Evolutionary conservation across 2,113 vertebrate genomes (phyloP).

Genomic region (Triplophysa tibetana): DNA sequence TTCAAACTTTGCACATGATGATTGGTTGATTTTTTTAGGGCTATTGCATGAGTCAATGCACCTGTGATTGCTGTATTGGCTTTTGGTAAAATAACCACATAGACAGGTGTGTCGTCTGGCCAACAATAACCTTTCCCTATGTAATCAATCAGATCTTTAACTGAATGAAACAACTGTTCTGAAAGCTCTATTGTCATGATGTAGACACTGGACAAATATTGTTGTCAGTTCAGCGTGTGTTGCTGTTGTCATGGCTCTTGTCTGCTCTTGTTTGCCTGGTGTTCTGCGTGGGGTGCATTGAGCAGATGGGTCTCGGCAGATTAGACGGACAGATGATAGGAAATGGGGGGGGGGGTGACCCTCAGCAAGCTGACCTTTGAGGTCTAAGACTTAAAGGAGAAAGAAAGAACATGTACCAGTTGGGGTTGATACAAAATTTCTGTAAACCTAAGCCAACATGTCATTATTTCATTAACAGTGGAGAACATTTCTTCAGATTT

Average conservation of each 20-base stretch:
- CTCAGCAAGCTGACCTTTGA: slow-evolving; percentile 10
- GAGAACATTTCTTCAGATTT: too few species aligned
- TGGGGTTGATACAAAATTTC: background rate
- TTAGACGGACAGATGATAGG: slow-evolving; percentile 69
- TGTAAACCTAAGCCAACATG: too few species aligned
- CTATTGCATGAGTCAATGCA: background rate
- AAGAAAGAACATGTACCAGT: background rate
- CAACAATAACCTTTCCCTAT: background rate
- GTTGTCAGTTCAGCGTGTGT: slow-evolving; percentile 3
- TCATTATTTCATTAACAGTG: too few species aligned
- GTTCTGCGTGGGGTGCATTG: slow-evolving; percentile 58
- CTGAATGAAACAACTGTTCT: background rate
- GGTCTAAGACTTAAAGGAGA: background rate
- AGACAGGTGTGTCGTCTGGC: background rate
- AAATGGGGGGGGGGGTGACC: slow-evolving; percentile 35
- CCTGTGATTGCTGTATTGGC: background rate
- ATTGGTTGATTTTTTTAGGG: too few species aligned
- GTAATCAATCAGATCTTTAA: background rate
- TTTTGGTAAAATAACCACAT: background rate
- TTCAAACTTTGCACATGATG: too few species aligned
- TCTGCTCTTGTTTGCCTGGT: slow-evolving; percentile 46
- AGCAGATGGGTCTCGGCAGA: slow-evolving; percentile 69
- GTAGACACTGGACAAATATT: slow-evolving; percentile 9
- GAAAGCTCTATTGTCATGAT: slow-evolving; percentile 5
- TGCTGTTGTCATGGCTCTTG: background rate